Conservation (phyloP, 2,797 vertebrate genomes). For the Urosaurus nigricauda region DNA sequence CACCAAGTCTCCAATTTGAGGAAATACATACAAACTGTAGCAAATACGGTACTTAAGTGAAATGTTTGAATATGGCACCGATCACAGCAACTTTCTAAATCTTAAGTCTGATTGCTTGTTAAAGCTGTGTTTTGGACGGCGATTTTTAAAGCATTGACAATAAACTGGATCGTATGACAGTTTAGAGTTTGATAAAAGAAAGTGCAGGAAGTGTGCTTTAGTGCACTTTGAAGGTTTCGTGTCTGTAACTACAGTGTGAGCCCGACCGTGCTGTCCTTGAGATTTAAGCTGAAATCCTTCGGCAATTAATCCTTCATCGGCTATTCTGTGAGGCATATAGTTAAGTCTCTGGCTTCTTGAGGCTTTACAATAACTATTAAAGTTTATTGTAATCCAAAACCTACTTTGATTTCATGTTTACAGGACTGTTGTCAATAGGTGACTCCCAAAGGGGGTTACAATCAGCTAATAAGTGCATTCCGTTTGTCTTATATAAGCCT, state of each 20-base stretch:
- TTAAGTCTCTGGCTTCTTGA: background rate
- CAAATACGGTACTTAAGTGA: background rate
- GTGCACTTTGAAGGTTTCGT: background rate
- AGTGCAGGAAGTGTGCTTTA: background rate
- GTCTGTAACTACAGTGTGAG: background rate
- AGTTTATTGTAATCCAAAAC: background rate
- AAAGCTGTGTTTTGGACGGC: background rate
- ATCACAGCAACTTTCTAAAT: background rate
- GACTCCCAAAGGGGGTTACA: background rate
- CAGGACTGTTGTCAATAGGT: background rate
- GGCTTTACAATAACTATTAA: background rate
- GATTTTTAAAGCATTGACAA: constrained; percentile 5
- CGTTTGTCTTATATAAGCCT: background rate
- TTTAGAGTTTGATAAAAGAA: background rate
- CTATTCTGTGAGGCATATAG: background rate
- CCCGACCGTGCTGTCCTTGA: background rate
- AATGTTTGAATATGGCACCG: too few relatives aligned
- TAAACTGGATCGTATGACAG: background rate
- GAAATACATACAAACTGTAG: background rate
- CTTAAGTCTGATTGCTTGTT: background rate
- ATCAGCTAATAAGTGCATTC: background rate
- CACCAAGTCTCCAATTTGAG: background rate
- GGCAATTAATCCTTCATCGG: background rate
- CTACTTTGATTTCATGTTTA: background rate
- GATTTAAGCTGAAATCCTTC: background rate